phyloP scores from a whole-genome alignment of 2,888 invertebrate genomes.

The Prostheceraeus crozeri region DNA sequence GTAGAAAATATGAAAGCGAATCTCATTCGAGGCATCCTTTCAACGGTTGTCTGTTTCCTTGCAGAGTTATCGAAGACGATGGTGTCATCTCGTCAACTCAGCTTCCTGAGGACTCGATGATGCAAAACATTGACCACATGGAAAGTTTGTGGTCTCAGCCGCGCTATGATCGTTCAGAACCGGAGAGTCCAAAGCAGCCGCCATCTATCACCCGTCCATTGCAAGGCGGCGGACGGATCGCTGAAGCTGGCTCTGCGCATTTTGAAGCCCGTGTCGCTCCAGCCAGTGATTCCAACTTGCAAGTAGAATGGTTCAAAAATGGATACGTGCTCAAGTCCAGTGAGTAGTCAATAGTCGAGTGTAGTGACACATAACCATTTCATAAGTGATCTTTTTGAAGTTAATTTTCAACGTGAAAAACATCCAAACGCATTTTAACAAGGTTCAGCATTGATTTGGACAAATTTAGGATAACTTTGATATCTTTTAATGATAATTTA shows the following conservation, averaged over 20 bases:
- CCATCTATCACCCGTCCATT: neutral
- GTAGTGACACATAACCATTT: too few relatives aligned
- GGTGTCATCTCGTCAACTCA: neutral
- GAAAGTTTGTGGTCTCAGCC: too few relatives aligned
- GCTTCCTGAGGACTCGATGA: conserved; percentile 2
- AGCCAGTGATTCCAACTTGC: neutral
- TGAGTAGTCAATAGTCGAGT: too few relatives aligned
- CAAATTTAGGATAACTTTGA: too few relatives aligned
- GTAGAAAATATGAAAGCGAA: too few relatives aligned
- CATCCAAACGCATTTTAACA: too few relatives aligned
- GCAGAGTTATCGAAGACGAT: neutral
- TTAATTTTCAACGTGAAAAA: too few relatives aligned
- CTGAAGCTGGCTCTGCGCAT: neutral
- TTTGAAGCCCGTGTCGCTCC: neutral
- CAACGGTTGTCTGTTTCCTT: too few relatives aligned
- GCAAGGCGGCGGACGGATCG: neutral
- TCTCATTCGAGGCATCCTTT: too few relatives aligned
- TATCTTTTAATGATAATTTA: too few relatives aligned
- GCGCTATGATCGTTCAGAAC: neutral
- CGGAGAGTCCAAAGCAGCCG: neutral
- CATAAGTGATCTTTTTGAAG: too few relatives aligned
- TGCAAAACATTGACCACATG: neutral
- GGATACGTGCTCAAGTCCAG: neutral
- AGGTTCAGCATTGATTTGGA: too few relatives aligned
- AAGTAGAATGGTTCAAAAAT: conserved; percentile 1